Evolutionary conservation across 2,888 invertebrate genomes (phyloP).

Genomic region (Mythimna impura): DNA sequence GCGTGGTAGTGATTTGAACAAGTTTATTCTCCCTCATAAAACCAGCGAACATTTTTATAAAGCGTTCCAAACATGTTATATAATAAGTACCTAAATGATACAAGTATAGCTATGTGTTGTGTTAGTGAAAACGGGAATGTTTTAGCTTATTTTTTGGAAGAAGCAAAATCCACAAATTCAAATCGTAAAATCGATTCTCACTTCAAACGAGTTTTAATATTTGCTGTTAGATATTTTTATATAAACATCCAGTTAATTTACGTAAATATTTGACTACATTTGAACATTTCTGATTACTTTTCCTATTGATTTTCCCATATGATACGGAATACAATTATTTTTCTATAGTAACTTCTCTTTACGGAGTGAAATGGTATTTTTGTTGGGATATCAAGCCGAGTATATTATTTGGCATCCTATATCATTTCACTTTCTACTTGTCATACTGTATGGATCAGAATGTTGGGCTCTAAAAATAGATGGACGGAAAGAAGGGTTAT

Average conservation of each 20-base stretch:
- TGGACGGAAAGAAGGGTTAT: too few species aligned
- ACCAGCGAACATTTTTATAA: too few species aligned
- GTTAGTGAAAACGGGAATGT: background rate
- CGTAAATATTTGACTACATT: background rate
- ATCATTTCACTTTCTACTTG: too few species aligned
- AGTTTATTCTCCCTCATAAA: too few species aligned
- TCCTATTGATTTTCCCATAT: background rate
- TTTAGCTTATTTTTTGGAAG: background rate
- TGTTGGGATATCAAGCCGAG: too few species aligned
- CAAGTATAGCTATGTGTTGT: background rate
- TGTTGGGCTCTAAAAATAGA: too few species aligned
- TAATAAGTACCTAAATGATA: background rate
- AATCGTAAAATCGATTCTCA: background rate
- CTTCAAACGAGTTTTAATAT: background rate
- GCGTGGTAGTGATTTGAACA: too few species aligned
- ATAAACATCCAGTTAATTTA: background rate
- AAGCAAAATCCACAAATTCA: background rate
- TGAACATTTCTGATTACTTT: background rate
- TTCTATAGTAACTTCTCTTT: too few species aligned
- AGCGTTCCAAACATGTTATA: too few species aligned
- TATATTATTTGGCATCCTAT: too few species aligned
- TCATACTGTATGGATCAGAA: too few species aligned
- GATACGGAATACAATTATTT: background rate
- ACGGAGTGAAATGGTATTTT: too few species aligned
- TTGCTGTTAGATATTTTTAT: background rate